phyloP scores from a whole-genome alignment of 2,797 vertebrate genomes.

The Tapera naevia region DNA sequence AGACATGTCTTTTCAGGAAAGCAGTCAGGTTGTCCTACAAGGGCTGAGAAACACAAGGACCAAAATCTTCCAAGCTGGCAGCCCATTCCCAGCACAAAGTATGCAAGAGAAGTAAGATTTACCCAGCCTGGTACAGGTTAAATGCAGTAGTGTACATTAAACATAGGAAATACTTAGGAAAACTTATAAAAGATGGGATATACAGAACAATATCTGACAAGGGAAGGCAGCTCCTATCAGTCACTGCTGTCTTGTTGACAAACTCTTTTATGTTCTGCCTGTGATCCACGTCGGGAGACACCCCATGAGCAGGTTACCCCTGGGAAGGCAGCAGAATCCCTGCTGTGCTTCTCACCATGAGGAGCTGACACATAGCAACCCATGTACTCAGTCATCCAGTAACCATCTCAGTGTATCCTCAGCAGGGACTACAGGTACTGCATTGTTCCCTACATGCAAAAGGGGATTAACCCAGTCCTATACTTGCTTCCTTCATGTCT shows the following conservation, averaged over 20 bases:
- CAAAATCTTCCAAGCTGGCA: neutral
- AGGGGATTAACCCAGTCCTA: neutral
- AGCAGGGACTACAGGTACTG: accelerated
- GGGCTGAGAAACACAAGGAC: neutral
- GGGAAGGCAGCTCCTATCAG: neutral
- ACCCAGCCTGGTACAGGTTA: neutral
- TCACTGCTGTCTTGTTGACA: neutral
- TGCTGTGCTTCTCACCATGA: accelerated
- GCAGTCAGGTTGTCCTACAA: neutral
- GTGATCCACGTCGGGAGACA: accelerated
- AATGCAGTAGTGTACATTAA: neutral
- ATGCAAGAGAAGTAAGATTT: neutral
- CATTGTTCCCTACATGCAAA: neutral
- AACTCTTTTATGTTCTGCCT: neutral
- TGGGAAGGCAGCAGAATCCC: neutral
- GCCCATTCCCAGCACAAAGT: neutral
- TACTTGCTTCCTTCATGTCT: accelerated
- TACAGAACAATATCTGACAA: neutral
- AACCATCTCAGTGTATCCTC: neutral
- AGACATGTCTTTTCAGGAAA: neutral
- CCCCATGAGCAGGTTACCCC: neutral
- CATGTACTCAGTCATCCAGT: neutral
- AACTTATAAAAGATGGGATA: neutral
- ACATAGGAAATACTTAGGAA: neutral
- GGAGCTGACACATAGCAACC: neutral